Evolutionary conservation across 2,888 invertebrate genomes (phyloP), one percentile per base, ranked within the genome.

Genomic region (Hydrotaea cyrtoneurina): DNA sequence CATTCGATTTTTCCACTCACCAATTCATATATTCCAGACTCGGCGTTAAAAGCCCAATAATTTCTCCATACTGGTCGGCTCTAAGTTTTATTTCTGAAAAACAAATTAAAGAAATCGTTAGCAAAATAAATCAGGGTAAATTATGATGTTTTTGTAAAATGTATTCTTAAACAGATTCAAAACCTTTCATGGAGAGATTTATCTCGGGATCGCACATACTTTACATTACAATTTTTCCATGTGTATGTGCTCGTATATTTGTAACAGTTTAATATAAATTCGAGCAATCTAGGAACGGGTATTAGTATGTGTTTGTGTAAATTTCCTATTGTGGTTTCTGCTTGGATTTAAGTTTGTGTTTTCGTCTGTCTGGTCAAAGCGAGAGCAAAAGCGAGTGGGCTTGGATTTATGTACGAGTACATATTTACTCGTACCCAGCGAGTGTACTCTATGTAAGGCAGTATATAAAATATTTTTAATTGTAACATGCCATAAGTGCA

Each of bases 401-500:
- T 80, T 74, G 74, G 55, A 39, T 79, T 72, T 21, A 39, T 2
- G 53, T 17, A n/a, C 53, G 31, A 39, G 8, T 39, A 15, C 15
- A 53, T 53, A 53, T 53, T 17, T 53, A 53, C 13, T 13, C 8
- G 53, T 53, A 17, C 15, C n/a, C n/a, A n/a, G n/a, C n/a, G n/a
- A n/a, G n/a, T n/a, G n/a, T n/a, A 53, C 53, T 19, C 53, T 53
- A 53, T n/a, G 8, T 53, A 17, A 2, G 53, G 17, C 8, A 2
- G n/a, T 46, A 46, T 46, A 46, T 53, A 19, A 17, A 53, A 53
- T 46, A 53, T 55, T 46, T 78, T 66, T 69, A 74, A 66, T 80
- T 74, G 26, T 26, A 31, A 66, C 55, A 64, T 80, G 21, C 31
- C 62, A 50, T 50, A 72, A 71, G 31, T 78, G 74, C 79, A 74